Percentiles rank a stretch among this genome's conserved stretches.
Evolutionary conservation across 2,888 invertebrate species (phyloP).

Genomic region (Lissocephala sabroskyi): DNA sequence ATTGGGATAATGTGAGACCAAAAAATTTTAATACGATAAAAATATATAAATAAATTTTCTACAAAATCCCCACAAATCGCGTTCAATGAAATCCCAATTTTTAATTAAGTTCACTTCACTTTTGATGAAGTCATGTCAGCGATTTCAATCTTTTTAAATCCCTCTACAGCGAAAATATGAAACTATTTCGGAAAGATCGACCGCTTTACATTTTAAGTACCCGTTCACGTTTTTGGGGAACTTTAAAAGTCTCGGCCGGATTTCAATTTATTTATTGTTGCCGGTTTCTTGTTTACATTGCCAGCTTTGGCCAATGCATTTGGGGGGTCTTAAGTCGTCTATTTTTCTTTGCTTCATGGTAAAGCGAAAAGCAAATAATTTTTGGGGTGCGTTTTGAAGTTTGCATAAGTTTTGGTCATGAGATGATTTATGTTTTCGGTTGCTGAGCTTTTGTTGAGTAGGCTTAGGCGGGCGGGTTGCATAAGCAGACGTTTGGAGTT

Average conservation of each 20-base stretch:
- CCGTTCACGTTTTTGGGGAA: conserved; percentile 54
- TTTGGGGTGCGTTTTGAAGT: conserved; percentile 10
- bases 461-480: conserved; percentile 17
- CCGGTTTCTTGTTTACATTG: too few relatives aligned
- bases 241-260: too few relatives aligned
- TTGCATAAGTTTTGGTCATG: conserved; percentile 2
- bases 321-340: conserved; percentile 9
- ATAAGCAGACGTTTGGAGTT: conserved; percentile 18
- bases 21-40: background rate
- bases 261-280: too few relatives aligned
- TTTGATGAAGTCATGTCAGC: too few relatives aligned
- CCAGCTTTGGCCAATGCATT: conserved; percentile 22
- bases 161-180: too few relatives aligned
- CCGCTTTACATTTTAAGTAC: conserved; percentile 38
- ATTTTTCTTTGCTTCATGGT: conserved; percentile 15
- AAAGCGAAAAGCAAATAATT: conserved; percentile 21
- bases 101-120: too few relatives aligned
- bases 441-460: background rate
- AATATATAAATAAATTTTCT: background rate
- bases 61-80: too few relatives aligned
- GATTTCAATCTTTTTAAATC: too few relatives aligned
- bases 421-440: background rate
- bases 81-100: too few relatives aligned
- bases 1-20: too few relatives aligned
- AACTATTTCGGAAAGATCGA: too few relatives aligned